Evolutionary conservation across 2,888 invertebrate genomes (phyloP), one percentile per base, ranked within the genome.

Genomic region (Dicyrtomina minuta): DNA sequence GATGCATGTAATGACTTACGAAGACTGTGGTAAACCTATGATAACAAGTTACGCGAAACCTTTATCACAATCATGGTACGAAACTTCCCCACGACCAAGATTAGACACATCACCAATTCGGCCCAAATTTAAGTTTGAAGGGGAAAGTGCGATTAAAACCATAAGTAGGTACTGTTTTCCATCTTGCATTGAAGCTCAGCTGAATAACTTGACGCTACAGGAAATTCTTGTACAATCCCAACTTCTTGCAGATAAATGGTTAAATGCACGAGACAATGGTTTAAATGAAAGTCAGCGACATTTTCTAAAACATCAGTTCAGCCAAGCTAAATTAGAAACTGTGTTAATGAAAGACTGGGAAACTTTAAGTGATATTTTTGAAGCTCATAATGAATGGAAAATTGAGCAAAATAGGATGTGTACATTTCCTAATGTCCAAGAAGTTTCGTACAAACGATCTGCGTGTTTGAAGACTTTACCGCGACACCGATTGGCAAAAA

Each of bases 111-210:
- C 62, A 13, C 62, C 62, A 17, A 44, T 62, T 33, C 46, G 44
- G 12, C 27, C 62, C 24, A 24, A 24, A 24, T 58, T 58, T 39
- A 62, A 44, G 26, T 5, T 62, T 5, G 62, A 62, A 49, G 62
- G 62, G 27, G 62, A 62, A 33, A 44, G 26, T 49, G 62, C 62
- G 12, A 49, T 62, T 3, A 24, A 24, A 22, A 62, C 62, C 1
- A 49, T 62, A 22, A 62, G 49, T n/a, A 24, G 62, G n/a, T 62
- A 62, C n/a, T 62, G 62, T 62, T 62, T 62, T 17, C 62, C 62
- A 44, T 49, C 62, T 27, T 62, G 27, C 46, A 22, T 26, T 27
- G 49, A 62, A 5, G 26, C 62, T 2, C 49, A 62, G n/a, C 49
- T 49, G 26, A 24, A 62, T 44, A 17, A 46, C 24, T 46, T 62